These are phyloP conservation scores for Nothocercus nigrocapillus DNA, from an alignment of 2,113 vertebrate genomes.

Conservation along the genomic window DNA sequence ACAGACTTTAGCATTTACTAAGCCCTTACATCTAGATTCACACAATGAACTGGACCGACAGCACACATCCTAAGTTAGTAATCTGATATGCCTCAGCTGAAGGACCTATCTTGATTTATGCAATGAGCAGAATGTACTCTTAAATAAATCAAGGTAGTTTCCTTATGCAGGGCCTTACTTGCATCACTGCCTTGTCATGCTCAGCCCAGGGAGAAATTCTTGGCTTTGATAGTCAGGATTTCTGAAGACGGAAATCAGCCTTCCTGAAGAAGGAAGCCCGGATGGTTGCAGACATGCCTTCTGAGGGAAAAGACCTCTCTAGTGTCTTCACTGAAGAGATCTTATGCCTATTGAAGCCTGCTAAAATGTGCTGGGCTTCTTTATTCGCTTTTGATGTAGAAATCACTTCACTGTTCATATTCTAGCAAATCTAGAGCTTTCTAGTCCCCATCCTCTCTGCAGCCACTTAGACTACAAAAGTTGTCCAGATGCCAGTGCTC, in stretches of 20 bases:
- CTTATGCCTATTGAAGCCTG: neutral
- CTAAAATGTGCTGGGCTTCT: neutral
- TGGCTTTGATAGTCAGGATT: neutral
- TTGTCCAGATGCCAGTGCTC: neutral
- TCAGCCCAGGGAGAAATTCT: neutral
- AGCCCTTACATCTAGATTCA: conserved; percentile 20
- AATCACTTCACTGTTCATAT: neutral
- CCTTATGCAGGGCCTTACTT: neutral
- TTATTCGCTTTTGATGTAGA: neutral
- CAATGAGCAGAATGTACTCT: neutral
- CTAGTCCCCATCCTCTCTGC: neutral
- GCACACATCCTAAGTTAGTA: neutral
- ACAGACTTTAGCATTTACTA: neutral
- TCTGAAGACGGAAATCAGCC: neutral
- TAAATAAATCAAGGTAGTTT: neutral
- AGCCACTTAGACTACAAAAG: neutral
- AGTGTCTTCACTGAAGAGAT: neutral
- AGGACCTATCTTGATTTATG: conserved; percentile 7
- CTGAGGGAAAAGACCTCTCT: neutral
- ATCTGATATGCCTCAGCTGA: neutral
- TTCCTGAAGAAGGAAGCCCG: neutral
- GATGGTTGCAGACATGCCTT: neutral
- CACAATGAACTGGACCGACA: neutral
- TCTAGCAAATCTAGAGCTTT: neutral
- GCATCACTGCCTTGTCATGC: neutral